Evolutionary conservation across 2,113 vertebrate genomes (phyloP).

Genomic region (Zosterops hypoxanthus): DNA sequence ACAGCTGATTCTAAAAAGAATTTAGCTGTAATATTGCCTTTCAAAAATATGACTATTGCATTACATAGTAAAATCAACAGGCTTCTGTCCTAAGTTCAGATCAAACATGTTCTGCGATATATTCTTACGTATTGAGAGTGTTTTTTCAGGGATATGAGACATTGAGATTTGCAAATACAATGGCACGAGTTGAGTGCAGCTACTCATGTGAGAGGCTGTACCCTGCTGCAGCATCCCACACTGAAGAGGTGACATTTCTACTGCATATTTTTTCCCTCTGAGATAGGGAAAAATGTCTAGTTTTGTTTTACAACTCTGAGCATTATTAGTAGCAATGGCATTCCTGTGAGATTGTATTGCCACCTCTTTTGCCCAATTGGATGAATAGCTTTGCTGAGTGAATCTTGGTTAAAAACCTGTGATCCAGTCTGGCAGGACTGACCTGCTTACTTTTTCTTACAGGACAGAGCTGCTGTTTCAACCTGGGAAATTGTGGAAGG

Average conservation of each 20-base stretch:
- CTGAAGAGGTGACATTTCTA: background rate
- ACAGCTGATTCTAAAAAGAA: background rate
- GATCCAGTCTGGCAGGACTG: background rate
- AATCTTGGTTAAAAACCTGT: background rate
- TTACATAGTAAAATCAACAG: background rate
- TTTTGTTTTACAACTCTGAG: background rate
- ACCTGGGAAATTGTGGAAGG: conserved; percentile 85
- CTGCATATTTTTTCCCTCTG: background rate
- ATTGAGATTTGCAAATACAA: background rate
- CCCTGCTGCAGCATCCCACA: rapidly evolving
- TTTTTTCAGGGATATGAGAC: background rate
- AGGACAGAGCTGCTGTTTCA: conserved; percentile 87
- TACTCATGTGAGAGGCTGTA: background rate
- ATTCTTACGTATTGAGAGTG: rapidly evolving
- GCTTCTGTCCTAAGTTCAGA: background rate
- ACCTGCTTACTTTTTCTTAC: background rate
- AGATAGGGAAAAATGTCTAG: background rate
- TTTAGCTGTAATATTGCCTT: background rate
- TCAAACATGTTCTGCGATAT: rapidly evolving
- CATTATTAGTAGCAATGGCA: background rate
- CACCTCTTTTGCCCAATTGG: background rate
- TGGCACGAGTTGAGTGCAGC: background rate
- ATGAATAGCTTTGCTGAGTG: background rate
- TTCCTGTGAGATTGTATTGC: background rate
- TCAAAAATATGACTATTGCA: background rate